Evolutionary conservation across 2,797 vertebrate genomes (phyloP), one percentile per base, ranked within the genome.

Genomic region (Tokudaia tokunoshimensis): DNA sequence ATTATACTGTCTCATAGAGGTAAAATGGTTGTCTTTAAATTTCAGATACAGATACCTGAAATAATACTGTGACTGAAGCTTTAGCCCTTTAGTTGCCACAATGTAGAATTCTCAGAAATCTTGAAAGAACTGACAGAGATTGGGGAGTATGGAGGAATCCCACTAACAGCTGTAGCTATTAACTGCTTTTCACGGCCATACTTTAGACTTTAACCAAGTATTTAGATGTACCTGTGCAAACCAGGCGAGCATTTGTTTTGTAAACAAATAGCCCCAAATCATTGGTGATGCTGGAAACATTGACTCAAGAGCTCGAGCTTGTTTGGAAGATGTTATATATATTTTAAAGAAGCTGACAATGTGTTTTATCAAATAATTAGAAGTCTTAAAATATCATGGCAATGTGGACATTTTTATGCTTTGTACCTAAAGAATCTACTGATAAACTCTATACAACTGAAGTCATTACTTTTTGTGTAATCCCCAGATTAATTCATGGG

Each of bases 11-110:
- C 52, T 92, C 70, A 82, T 31, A 61, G 79, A 92, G 14, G 72
- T 82, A 94, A 55, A 72, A 22, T 94, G 50, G 37, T 44, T 74
- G 88, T 79, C 61, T n/a, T 96, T 94, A 94, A 87, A 87, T 78
- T 93, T 88, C n/a, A 88, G 37, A n/a, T 20, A 89, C 91, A 79
- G 13, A 13, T 81, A 47, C 17, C n/a, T 83, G 55, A 88, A 94
- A 82, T 86, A 82, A 82, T 65, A 88, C 26, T 34, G 55, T 70
- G 63, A 88, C 11, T 26, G 52, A 92, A 88, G 75, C 86, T 31
- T 82, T 74, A 74, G 52, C 47, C n/a, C 55, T 17, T 47, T 86
- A 13, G 29, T 94, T 86, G 31, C 61, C 74, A 81, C 84, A 87
- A 37, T 65, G 59, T 82, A 82, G 67, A 55, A 2, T 65, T 78